Evolutionary conservation across 2,888 invertebrate species (phyloP), one percentile per base, ranked within the genome.

Genomic region (Imbricaverruca yamaguchii): DNA sequence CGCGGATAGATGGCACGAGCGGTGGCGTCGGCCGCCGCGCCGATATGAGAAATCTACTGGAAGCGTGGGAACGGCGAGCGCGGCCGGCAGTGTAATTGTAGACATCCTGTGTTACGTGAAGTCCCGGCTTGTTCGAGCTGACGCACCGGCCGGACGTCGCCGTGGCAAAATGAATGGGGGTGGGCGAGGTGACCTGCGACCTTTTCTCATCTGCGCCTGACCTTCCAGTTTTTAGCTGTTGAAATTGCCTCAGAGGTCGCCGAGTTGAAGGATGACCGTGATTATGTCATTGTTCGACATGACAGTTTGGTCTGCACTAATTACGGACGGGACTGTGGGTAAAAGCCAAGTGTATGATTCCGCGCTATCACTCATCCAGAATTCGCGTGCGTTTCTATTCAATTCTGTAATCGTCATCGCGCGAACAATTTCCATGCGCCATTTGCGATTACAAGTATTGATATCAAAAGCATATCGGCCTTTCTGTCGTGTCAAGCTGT

Each of bases 281-380:
- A 67, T 67, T 67, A 67, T 67, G 67, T 67, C 67, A 67, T 67
- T 67, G 67, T 67, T 67, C 67, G 67, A 67, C 67, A 67, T 67
- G 67, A 67, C 67, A 67, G 67, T 67, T 67, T 67, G 67, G 12
- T 25, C 67, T 67, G 67, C 25, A 25, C 67, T 67, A 67, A 67
- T 67, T 67, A 12, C 13, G 25, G 67, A 12, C 67, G 12, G 25
- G 25, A 25, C 25, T 25, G 67, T n/a, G 67, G n/a, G 25, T n/a
- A 67, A 67, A 25, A 10, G 67, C n/a, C n/a, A 67, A 67, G 67
- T 25, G 67, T 67, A 67, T 67, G 67, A 67, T 67, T 67, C 67
- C 8, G 12, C 13, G 13, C 25, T 6, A 67, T 67, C 67, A 12
- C 67, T 67, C 67, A 67, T 67, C 25, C 25, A 9, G 25, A 25